phyloP scores from a whole-genome alignment of 1,140 invertebrate genomes.

The Scaptomyza graminum region DNA sequence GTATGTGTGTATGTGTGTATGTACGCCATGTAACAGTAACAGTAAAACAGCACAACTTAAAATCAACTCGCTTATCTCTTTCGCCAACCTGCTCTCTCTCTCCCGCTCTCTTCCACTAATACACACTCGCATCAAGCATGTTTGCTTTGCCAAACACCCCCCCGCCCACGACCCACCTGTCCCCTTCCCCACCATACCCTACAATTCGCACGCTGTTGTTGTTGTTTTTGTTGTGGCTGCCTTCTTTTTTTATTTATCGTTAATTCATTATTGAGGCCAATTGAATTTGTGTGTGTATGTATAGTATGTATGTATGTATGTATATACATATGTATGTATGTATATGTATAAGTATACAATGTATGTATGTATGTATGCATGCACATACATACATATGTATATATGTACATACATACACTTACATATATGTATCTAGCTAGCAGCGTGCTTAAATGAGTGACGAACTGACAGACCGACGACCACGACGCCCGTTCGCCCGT shows the following conservation, averaged over 20 bases:
- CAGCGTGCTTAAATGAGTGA: slow-evolving; percentile 75
- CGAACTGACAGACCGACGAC: slow-evolving; percentile 62
- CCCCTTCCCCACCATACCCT: slow-evolving; percentile 32
- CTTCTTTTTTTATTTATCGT: slow-evolving; percentile 64
- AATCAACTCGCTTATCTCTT: slow-evolving; percentile 62
- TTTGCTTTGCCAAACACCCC: background rate
- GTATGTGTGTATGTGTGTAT: background rate
- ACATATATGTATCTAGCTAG: slow-evolving; percentile 53
- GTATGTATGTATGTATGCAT: background rate
- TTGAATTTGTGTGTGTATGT: slow-evolving; percentile 71
- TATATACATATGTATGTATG: background rate
- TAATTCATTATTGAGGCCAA: slow-evolving; percentile 82
- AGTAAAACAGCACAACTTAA: slow-evolving; percentile 59
- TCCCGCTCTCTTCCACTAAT: no score
- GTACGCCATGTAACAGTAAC: slow-evolving; percentile 30
- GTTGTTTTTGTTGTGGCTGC: slow-evolving; percentile 43
- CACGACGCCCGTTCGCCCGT: slow-evolving; percentile 52
- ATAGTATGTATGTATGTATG: background rate
- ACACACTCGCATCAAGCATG: slow-evolving; percentile 7
- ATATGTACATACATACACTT: background rate
- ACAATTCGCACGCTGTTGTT: slow-evolving; percentile 70
- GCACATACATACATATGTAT: slow-evolving; percentile 3
- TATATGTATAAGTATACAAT: background rate
- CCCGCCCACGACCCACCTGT: slow-evolving; percentile 4
- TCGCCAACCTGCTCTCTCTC: slow-evolving; percentile 20